Evolutionary conservation across 2,888 invertebrate species (phyloP).

Genomic region (Penaeus monodon): DNA sequence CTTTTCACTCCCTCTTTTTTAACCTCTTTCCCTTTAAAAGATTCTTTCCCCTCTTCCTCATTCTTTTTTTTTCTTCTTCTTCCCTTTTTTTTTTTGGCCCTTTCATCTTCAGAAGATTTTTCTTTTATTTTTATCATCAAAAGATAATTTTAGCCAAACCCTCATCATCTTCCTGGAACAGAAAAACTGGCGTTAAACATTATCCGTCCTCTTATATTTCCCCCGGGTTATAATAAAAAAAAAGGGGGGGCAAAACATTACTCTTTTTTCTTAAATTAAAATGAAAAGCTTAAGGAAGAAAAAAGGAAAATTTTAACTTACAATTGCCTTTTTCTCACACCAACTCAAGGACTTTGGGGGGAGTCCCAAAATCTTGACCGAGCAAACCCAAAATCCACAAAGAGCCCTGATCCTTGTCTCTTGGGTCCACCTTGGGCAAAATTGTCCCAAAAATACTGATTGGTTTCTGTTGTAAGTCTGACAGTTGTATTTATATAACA

Average conservation of each 20-base stretch:
- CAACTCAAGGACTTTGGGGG: conserved; percentile 73
- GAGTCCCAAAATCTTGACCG: conserved; percentile 75
- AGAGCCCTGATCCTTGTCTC: conserved; percentile 70
- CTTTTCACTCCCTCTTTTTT: conserved; percentile 22
- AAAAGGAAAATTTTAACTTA: conserved; percentile 10
- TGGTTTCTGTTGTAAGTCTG: conserved; percentile 84
- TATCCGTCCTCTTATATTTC: too few relatives aligned
- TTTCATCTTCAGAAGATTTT: conserved; percentile 60
- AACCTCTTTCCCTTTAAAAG: conserved; percentile 46
- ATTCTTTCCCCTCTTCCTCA: conserved; percentile 27
- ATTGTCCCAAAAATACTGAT: conserved; percentile 82
- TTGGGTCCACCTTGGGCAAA: conserved; percentile 71
- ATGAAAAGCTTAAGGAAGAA: not conserved
- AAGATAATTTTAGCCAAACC: conserved; percentile 66
- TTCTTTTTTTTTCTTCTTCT: conserved; percentile 30
- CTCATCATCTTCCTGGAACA: conserved; percentile 50
- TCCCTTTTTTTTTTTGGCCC: conserved; percentile 54
- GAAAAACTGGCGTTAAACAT: not conserved
- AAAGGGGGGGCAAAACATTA: too few relatives aligned
- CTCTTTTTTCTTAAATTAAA: not conserved
- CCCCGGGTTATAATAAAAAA: too few relatives aligned
- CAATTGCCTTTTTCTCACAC: conserved; percentile 65
- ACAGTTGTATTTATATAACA: conserved; percentile 87
- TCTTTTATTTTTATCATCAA: conserved; percentile 64
- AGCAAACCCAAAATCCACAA: conserved; percentile 75